These are phyloP conservation scores for Trididemnum miniatum DNA, from an alignment of 23 tunicate genomes.

Conservation along the genomic window DNA sequence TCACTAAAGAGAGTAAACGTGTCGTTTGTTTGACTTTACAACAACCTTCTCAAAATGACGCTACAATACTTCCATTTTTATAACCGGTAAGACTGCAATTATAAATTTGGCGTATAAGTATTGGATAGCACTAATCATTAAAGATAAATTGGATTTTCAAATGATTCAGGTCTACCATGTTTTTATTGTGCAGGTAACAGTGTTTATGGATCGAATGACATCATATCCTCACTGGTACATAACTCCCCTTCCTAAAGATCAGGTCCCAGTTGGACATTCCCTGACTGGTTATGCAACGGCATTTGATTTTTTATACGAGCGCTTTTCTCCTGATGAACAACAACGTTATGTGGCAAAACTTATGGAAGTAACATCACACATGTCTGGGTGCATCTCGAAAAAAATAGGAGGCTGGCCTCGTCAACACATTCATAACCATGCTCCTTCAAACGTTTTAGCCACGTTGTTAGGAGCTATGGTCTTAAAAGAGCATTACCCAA, in stretches of 20 bases:
- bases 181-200: conserved; percentile 43
- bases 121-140: no score
- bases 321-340: conserved; percentile 21
- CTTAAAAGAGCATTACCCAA: conserved; percentile 38
- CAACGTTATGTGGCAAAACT: conserved; percentile 61
- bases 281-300: conserved; percentile 86
- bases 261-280: conserved; percentile 82
- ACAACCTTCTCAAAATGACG: no score
- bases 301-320: conserved; percentile 71
- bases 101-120: no score
- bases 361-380: conserved; percentile 3
- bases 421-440: conserved; percentile 90
- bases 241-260: conserved; percentile 57
- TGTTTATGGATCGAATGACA: conserved; percentile 77
- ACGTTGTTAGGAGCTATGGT: conserved; percentile 78
- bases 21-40: no score
- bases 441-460: conserved; percentile 61
- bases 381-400: conserved; percentile 31
- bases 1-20: no score
- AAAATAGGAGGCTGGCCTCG: conserved; percentile 62
- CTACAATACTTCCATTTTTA: no score
- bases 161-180: no score
- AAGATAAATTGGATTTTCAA: no score
- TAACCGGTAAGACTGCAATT: no score
- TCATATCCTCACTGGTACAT: conserved; percentile 88